Conservation (phyloP, 2,113 vertebrate species). For the Cathartes aura region DNA sequence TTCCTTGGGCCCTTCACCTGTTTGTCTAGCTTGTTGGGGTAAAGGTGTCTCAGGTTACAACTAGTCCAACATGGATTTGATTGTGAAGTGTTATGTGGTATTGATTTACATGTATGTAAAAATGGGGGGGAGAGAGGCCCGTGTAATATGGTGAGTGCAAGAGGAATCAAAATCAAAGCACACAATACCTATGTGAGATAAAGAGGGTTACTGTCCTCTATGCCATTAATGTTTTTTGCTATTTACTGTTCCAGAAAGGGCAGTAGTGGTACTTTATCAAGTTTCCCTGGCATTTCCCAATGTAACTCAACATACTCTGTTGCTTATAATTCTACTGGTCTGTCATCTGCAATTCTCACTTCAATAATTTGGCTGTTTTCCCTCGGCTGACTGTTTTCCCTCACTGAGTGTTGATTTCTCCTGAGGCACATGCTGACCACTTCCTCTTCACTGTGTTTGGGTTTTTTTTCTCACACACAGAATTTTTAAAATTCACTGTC, state of each 20-base stretch:
- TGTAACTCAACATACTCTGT: not conserved
- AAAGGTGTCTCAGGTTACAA: not conserved
- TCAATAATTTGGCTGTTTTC: not conserved
- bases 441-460: not conserved
- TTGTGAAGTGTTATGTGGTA: not conserved
- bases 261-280: not conserved
- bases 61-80: not conserved
- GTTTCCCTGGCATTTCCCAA: not conserved
- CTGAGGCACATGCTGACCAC: not conserved
- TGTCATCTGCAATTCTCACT: not conserved
- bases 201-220: not conserved
- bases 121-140: not conserved
- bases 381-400: not conserved
- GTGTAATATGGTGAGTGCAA: not conserved
- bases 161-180: not conserved
- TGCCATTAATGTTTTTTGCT: not conserved
- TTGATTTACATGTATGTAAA: not conserved
- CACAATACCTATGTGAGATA: not conserved
- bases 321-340: not conserved
- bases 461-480: not conserved
- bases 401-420: not conserved
- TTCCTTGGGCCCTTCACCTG: not conserved
- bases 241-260: not conserved
- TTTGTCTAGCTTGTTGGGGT: not conserved
- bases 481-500: not conserved